Evolutionary conservation across 2,113 vertebrate species (phyloP).

Genomic region (Coracopsis vasa): DNA sequence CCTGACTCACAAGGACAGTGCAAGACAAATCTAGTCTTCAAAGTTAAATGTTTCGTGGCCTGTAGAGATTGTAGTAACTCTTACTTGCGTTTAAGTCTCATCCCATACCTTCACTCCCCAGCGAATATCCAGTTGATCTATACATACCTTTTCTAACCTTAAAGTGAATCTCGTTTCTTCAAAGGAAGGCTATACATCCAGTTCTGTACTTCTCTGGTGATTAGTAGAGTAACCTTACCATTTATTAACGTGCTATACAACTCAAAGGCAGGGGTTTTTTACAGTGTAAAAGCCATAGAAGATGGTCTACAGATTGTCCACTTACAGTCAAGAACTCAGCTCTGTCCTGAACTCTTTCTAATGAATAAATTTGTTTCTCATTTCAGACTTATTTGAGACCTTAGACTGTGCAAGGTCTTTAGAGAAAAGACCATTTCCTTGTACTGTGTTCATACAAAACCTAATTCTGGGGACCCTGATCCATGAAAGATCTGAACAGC

Average conservation of each 20-base stretch:
- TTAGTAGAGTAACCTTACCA: neutral
- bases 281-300: neutral
- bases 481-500: conserved; percentile 1
- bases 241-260: neutral
- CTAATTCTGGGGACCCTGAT: conserved; percentile 4
- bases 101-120: neutral
- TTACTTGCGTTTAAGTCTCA: neutral
- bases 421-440: neutral
- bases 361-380: conserved; percentile 12
- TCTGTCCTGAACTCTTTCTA: neutral
- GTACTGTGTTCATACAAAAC: conserved; percentile 2
- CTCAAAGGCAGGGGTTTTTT: neutral
- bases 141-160: neutral
- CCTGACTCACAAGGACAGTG: neutral
- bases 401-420: neutral
- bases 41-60: neutral
- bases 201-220: neutral
- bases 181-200: neutral
- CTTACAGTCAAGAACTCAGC: neutral
- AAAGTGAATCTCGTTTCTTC: neutral
- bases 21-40: neutral
- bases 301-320: neutral
- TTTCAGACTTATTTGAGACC: neutral
- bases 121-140: neutral
- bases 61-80: neutral